These are phyloP conservation scores for Phyllotreta striolata DNA, from an alignment of 2,888 invertebrate species.

Conservation along the genomic window DNA sequence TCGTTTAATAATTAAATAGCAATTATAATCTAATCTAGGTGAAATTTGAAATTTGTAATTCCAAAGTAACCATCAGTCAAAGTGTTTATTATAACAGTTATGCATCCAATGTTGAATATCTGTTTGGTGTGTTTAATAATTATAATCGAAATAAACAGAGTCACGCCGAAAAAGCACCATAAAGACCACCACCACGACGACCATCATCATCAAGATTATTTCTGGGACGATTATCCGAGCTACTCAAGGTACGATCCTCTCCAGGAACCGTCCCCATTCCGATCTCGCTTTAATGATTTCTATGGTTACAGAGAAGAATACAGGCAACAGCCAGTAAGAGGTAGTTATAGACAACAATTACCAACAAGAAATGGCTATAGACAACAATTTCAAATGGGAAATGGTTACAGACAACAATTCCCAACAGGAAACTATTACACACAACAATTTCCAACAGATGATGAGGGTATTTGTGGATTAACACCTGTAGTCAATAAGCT, in stretches of 20 bases:
- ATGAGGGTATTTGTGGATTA: slow-evolving; percentile 49
- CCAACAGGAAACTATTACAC: no score
- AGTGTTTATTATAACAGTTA: no score
- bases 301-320: not conserved
- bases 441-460: no score
- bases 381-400: not conserved
- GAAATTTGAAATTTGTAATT: slow-evolving; percentile 3
- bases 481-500: slow-evolving; percentile 51
- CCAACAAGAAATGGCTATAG: not conserved
- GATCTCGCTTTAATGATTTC: not conserved
- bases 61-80: not conserved
- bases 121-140: no score
- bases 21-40: not conserved
- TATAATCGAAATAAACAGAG: no score
- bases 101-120: no score
- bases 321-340: no score
- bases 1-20: not conserved
- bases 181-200: no score
- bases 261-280: not conserved
- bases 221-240: no score
- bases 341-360: not conserved
- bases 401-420: no score
- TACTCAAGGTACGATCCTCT: not conserved
- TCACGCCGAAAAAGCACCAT: no score
- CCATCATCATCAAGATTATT: no score